A percentile compares a stretch with the other conserved stretches of the same genome.
Evolutionary conservation across 2,888 invertebrate genomes (phyloP).

Genomic region (Saturnia pavonia): DNA sequence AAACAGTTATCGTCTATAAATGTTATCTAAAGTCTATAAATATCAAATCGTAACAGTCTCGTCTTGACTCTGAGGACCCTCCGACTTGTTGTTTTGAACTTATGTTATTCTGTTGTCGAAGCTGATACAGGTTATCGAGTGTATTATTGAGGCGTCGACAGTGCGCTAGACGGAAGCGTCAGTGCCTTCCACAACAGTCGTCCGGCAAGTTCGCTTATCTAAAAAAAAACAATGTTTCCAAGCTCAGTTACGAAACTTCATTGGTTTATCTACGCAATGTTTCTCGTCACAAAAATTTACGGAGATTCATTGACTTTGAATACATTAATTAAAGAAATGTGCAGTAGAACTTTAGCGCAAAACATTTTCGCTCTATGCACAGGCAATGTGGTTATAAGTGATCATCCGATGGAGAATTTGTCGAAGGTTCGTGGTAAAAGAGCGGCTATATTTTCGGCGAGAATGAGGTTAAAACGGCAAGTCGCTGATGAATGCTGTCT

Average conservation of each 20-base stretch:
- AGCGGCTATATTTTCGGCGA: conserved; percentile 47
- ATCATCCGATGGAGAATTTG: conserved; percentile 43
- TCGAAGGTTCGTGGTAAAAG: conserved; percentile 54
- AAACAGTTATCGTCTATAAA: conserved; percentile 54
- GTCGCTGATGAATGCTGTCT: conserved; percentile 64
- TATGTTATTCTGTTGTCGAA: conserved; percentile 64
- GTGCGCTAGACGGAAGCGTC: conserved; percentile 67
- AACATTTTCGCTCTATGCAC: conserved; percentile 57
- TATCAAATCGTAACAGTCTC: conserved; percentile 63
- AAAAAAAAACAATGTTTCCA: conserved; percentile 49
- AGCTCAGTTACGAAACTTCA: conserved; percentile 42
- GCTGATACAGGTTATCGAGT: conserved; percentile 76
- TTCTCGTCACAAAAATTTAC: conserved; percentile 46
- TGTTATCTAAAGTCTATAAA: conserved; percentile 70
- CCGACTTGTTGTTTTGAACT: conserved; percentile 77
- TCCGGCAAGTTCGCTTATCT: conserved; percentile 42
- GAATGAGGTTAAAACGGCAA: conserved; percentile 52
- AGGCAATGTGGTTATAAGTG: conserved; percentile 46
- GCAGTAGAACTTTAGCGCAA: conserved; percentile 53
- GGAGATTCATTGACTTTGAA: conserved; percentile 51
- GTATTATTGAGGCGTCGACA: conserved; percentile 66
- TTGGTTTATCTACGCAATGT: conserved; percentile 46
- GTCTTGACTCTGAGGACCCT: conserved; percentile 56
- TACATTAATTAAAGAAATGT: conserved; percentile 50
- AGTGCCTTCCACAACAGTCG: conserved; percentile 52